Conservation (phyloP, 2,113 vertebrate genomes). For the Cromileptes altivelis region DNA sequence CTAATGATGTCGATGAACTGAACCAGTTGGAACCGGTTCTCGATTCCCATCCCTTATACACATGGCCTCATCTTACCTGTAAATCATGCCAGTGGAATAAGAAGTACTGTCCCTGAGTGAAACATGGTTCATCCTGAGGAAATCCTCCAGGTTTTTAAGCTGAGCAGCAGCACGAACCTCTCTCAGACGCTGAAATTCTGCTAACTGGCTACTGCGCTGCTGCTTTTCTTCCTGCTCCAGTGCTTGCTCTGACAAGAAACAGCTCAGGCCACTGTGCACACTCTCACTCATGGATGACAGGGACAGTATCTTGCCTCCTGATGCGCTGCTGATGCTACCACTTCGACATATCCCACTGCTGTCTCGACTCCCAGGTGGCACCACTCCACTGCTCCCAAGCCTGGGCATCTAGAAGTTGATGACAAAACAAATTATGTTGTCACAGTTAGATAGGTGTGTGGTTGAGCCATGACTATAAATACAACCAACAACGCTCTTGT, state of each 20-base stretch:
- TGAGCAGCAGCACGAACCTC: slow-evolving; percentile 91
- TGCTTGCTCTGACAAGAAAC: slow-evolving; percentile 90
- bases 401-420: slow-evolving; percentile 79
- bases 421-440: not conserved
- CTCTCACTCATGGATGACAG: slow-evolving; percentile 92
- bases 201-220: slow-evolving; percentile 82
- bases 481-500: not conserved
- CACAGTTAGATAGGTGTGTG: not conserved
- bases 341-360: slow-evolving; percentile 69
- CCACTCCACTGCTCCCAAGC: slow-evolving; percentile 61
- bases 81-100: slow-evolving; percentile 90
- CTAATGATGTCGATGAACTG: no score
- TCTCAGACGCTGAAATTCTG: slow-evolving; percentile 89
- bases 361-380: slow-evolving; percentile 56
- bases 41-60: not conserved
- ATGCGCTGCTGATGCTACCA: slow-evolving; percentile 77
- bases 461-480: not conserved
- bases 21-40: no score
- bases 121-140: slow-evolving; percentile 92
- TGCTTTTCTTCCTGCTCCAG: slow-evolving; percentile 87
- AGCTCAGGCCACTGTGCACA: slow-evolving; percentile 89
- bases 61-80: slow-evolving; percentile 87
- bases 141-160: slow-evolving; percentile 93
- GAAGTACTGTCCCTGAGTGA: slow-evolving; percentile 89
- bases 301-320: slow-evolving; percentile 87